Percentiles rank a stretch among this genome's conserved stretches.
Conservation (phyloP, 2,797 vertebrate species). For the Selene dorsalis region DNA sequence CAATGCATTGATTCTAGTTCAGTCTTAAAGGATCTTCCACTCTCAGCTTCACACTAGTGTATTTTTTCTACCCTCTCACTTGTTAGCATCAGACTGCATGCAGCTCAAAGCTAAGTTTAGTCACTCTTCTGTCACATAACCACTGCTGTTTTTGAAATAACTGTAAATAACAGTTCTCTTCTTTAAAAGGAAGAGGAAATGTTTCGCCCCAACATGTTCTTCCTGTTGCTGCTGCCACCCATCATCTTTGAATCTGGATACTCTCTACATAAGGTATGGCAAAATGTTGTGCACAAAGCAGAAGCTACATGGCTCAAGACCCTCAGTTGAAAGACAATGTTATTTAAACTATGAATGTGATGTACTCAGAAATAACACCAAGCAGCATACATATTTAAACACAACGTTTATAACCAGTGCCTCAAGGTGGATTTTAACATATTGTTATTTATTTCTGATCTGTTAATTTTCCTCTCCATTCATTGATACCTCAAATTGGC, state of each 20-base stretch:
- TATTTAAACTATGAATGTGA: not conserved
- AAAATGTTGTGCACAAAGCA: not conserved
- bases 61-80: not conserved
- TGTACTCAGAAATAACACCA: not conserved
- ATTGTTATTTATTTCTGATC: not conserved
- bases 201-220: conserved; percentile 99
- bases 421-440: no score
- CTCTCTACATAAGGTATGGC: conserved; percentile 95
- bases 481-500: not conserved
- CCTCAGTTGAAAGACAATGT: not conserved
- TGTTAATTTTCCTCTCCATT: not conserved
- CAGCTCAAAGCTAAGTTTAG: not conserved
- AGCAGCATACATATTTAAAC: no score
- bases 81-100: not conserved
- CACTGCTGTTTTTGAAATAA: not conserved
- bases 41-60: not conserved
- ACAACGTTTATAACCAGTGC: no score
- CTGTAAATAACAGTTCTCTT: conserved; percentile 16
- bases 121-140: not conserved
- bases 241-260: conserved; percentile 99
- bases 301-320: not conserved
- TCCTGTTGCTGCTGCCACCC: conserved; percentile 95
- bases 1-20: not conserved
- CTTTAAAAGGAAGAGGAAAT: conserved; percentile 95
- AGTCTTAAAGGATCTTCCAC: not conserved